Percentiles rank a stretch among this genome's conserved stretches.
phyloP scores from a whole-genome alignment of 2,888 invertebrate species.

The Leptinotarsa tumamoca region DNA sequence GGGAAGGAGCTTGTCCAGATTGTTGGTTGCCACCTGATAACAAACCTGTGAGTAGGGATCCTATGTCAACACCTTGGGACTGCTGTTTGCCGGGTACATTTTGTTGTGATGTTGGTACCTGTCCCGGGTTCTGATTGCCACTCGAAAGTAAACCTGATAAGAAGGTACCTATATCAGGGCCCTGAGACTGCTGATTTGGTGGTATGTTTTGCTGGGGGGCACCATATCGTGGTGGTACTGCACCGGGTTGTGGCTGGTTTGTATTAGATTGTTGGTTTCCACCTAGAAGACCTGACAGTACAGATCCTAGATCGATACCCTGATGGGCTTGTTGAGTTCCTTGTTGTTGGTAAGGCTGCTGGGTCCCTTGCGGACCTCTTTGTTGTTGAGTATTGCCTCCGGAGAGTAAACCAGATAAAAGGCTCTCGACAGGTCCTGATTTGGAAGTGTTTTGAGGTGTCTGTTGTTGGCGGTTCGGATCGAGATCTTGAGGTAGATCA shows the following conservation, averaged over 20 bases:
- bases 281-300: conserved; percentile 37
- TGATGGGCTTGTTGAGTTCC: conserved; percentile 35
- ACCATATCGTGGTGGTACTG: conserved; percentile 20
- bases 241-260: conserved; percentile 12
- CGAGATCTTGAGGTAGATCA: conserved; percentile 50
- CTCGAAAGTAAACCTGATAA: conserved; percentile 32
- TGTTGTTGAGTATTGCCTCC: conserved; percentile 37
- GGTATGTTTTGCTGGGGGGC: conserved; percentile 25
- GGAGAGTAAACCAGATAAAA: conserved; percentile 44
- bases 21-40: conserved; percentile 41
- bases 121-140: conserved; percentile 26
- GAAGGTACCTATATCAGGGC: conserved; percentile 32
- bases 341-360: conserved; percentile 27
- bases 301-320: conserved; percentile 33
- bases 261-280: conserved; percentile 27
- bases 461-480: conserved; percentile 34
- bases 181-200: conserved; percentile 31
- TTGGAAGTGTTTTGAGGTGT: conserved; percentile 31
- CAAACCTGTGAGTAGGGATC: conserved; percentile 33
- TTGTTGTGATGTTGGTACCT: conserved; percentile 23
- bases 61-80: conserved; percentile 33
- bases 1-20: neutral
- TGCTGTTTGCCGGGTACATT: conserved; percentile 23
- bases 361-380: conserved; percentile 26
- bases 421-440: conserved; percentile 42